Percentiles rank a stretch among this genome's conserved stretches.
Evolutionary conservation across 35 echinoderm and acorn worm genomes (phyloP).

Genomic region (Apostichopus japonicus): DNA sequence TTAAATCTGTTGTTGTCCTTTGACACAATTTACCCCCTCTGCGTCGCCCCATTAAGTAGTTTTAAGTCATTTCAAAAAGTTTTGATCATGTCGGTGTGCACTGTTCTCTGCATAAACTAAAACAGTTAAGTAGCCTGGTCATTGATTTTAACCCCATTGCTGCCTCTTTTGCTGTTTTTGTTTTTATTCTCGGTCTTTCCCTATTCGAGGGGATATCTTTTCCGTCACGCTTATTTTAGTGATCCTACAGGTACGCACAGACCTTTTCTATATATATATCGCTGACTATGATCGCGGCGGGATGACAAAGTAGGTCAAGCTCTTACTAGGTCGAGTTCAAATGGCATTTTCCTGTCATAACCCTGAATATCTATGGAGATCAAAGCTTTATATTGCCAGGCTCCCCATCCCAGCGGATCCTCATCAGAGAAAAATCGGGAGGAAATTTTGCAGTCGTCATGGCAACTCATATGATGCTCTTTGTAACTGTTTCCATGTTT

Average conservation of each 20-base stretch:
- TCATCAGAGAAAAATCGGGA: background rate
- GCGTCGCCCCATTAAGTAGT: background rate
- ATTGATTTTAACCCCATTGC: slow-evolving; percentile 16
- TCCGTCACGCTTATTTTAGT: background rate
- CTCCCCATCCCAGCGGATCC: background rate
- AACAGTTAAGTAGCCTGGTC: slow-evolving; percentile 9
- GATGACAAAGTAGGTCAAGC: slow-evolving; percentile 42
- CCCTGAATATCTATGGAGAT: background rate
- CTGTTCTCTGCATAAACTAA: slow-evolving; percentile 18
- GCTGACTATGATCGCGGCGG: background rate
- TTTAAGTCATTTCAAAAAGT: slow-evolving; percentile 23
- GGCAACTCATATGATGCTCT: slow-evolving; percentile 6
- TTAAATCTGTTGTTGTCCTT: slow-evolving; percentile 9
- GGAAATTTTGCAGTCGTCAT: slow-evolving; percentile 11
- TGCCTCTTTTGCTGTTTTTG: slow-evolving; percentile 8
- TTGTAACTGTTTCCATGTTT: slow-evolving; percentile 13
- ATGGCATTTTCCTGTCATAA: slow-evolving; percentile 8
- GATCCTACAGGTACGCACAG: background rate
- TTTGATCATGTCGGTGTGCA: background rate
- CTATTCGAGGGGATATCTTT: slow-evolving; percentile 1
- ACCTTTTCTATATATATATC: background rate
- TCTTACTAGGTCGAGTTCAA: slow-evolving; percentile 41
- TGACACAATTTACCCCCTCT: slow-evolving; percentile 6
- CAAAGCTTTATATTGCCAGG: background rate
- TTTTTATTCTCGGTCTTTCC: background rate